These are phyloP conservation scores for Tachina grossa DNA, from an alignment of 2,888 invertebrate genomes.

Conservation along the genomic window DNA sequence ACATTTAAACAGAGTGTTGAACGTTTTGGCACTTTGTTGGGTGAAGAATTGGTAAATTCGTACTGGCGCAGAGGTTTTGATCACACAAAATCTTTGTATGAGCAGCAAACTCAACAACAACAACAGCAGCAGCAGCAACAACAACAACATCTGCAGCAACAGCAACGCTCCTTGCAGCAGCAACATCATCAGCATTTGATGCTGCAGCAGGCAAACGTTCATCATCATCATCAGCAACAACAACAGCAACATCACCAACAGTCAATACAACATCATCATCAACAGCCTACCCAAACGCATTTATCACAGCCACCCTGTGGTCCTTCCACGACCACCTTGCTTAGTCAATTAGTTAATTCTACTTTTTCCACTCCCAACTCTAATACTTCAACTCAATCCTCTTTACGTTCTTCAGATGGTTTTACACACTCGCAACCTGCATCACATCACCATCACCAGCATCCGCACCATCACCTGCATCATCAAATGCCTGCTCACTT, in stretches of 20 bases:
- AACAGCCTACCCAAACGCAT: conserved; percentile 71
- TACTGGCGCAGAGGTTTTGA: conserved; percentile 90
- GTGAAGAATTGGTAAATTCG: conserved; percentile 90
- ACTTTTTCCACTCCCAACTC: conserved; percentile 78
- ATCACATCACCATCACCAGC: conserved; percentile 73
- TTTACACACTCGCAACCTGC: conserved; percentile 70
- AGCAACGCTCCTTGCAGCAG: conserved; percentile 41
- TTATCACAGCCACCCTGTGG: conserved; percentile 74
- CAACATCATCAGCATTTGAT: conserved; percentile 71
- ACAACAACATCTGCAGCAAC: conserved; percentile 73
- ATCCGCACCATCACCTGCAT: conserved; percentile 68
- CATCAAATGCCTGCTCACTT: conserved; percentile 69
- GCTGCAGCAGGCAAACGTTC: conserved; percentile 66
- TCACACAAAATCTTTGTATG: conserved; percentile 82
- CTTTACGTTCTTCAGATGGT: conserved; percentile 78
- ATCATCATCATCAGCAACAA: conserved; percentile 72
- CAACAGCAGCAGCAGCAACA: conserved; percentile 77
- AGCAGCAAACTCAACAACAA: conserved; percentile 73
- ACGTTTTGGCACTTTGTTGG: conserved; percentile 89
- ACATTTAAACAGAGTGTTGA: conserved; percentile 84
- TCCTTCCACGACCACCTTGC: conserved; percentile 84
- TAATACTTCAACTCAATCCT: conserved; percentile 75
- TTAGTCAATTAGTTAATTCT: conserved; percentile 83
- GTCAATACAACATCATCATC: conserved; percentile 57
- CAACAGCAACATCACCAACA: conserved; percentile 71